A percentile compares a stretch with the other conserved stretches of the same genome.
phyloP scores from a whole-genome alignment of 2,888 invertebrate species.

The Capitulum mitella region DNA sequence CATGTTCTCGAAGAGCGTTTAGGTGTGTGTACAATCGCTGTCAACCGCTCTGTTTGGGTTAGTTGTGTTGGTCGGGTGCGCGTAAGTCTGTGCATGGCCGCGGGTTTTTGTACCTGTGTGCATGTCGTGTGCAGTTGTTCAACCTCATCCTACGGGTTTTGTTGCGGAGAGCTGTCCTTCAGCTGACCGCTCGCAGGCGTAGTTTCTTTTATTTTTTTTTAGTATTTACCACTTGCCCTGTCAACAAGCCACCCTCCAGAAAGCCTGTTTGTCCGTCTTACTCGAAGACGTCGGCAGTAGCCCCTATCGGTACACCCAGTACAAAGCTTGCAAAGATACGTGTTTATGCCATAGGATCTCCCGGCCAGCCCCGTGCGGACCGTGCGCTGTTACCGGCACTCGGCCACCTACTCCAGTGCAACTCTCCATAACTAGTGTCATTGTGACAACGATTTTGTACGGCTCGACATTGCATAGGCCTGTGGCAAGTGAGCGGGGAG shows the following conservation, averaged over 20 bases:
- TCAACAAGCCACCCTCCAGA: background rate
- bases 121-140: background rate
- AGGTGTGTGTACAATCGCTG: background rate
- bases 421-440: constrained; percentile 8
- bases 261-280: background rate
- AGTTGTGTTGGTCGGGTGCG: background rate
- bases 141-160: constrained; percentile 19
- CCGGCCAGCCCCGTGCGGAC: background rate
- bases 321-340: constrained; percentile 15
- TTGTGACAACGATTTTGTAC: background rate
- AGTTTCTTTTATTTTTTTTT: background rate
- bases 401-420: background rate
- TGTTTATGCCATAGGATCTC: background rate
- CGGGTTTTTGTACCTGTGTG: constrained; percentile 19
- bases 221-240: background rate
- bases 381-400: background rate
- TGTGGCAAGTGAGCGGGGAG: no score
- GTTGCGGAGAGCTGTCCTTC: background rate
- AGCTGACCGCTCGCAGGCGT: background rate
- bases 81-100: background rate
- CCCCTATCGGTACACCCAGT: constrained; percentile 1
- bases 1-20: background rate
- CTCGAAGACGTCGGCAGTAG: background rate
- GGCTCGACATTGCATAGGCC: background rate
- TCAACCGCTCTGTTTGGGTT: background rate